These are phyloP conservation scores for Oostethus manadensis DNA, from an alignment of 2,113 vertebrate species.

Conservation along the genomic window DNA sequence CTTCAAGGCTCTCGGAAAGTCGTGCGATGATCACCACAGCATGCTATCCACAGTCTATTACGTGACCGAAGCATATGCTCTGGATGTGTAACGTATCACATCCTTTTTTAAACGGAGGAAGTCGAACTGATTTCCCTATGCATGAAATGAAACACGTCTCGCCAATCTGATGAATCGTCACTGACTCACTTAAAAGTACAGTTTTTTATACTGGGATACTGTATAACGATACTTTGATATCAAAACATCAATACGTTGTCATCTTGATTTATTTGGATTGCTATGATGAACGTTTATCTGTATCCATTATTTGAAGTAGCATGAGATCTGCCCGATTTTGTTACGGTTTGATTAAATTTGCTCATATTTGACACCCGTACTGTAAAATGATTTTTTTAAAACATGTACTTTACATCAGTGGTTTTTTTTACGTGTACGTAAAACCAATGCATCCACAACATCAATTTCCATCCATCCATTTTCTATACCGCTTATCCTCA, in stretches of 20 bases:
- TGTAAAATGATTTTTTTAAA: not conserved
- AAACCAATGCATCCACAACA: too few relatives aligned
- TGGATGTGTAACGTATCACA: not conserved
- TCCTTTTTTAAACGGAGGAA: not conserved
- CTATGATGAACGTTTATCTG: not conserved
- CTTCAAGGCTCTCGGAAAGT: conserved; percentile 36
- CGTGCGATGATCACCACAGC: not conserved
- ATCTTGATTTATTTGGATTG: too few relatives aligned
- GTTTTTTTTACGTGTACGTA: too few relatives aligned
- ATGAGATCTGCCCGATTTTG: conserved; percentile 8
- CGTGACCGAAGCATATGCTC: not conserved
- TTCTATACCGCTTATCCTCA: too few relatives aligned
- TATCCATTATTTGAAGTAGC: not conserved
- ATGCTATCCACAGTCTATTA: not conserved
- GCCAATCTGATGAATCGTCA: too few relatives aligned
- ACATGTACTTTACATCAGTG: too few relatives aligned
- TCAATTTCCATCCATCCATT: too few relatives aligned
- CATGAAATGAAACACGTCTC: too few relatives aligned
- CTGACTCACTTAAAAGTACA: too few relatives aligned
- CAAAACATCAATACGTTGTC: too few relatives aligned
- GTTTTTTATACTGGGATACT: not conserved
- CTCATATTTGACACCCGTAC: conserved; percentile 7
- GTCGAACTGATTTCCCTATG: too few relatives aligned
- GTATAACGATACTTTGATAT: not conserved
- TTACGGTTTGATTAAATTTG: not conserved